phyloP scores from a whole-genome alignment of 1,140 invertebrate genomes.

The Uloborus diversus region DNA sequence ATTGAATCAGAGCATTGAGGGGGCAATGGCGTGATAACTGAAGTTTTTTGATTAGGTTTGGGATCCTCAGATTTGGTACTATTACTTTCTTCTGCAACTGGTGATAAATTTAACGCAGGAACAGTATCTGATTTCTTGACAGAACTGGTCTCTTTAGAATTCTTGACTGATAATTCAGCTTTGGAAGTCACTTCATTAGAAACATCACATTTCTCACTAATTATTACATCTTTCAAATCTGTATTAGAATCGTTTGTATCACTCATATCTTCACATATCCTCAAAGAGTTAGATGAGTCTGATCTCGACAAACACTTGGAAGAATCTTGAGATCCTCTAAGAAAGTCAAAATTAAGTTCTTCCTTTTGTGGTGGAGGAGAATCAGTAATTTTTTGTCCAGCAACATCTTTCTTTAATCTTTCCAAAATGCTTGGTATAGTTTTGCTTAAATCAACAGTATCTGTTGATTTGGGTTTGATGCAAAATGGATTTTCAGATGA shows the following conservation, averaged over 20 bases:
- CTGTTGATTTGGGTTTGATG: background rate
- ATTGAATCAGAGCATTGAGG: background rate
- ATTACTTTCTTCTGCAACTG: background rate
- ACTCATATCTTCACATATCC: conserved; percentile 40
- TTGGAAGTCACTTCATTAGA: background rate
- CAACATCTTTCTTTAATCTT: conserved; percentile 42
- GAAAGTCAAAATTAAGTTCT: conserved; percentile 43
- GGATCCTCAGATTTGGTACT: background rate
- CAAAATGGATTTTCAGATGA: background rate
- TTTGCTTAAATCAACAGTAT: conserved; percentile 38
- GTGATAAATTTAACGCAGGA: background rate
- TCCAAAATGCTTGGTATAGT: conserved; percentile 43
- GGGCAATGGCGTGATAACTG: background rate
- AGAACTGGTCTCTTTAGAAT: too few species aligned
- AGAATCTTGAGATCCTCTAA: conserved; percentile 10
- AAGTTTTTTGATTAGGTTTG: background rate
- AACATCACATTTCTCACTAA: background rate
- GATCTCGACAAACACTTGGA: conserved; percentile 21
- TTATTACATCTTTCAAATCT: conserved; percentile 18
- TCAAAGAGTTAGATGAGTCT: conserved; percentile 34
- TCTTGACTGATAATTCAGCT: too few species aligned
- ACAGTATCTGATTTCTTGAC: too few species aligned
- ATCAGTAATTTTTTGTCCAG: conserved; percentile 1
- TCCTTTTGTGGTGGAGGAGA: conserved; percentile 32
- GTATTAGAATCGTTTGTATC: conserved; percentile 49